A percentile compares a stretch with the other conserved stretches of the same genome.
Conservation (phyloP, 2,888 invertebrate species). For the Phalera bucephala region DNA sequence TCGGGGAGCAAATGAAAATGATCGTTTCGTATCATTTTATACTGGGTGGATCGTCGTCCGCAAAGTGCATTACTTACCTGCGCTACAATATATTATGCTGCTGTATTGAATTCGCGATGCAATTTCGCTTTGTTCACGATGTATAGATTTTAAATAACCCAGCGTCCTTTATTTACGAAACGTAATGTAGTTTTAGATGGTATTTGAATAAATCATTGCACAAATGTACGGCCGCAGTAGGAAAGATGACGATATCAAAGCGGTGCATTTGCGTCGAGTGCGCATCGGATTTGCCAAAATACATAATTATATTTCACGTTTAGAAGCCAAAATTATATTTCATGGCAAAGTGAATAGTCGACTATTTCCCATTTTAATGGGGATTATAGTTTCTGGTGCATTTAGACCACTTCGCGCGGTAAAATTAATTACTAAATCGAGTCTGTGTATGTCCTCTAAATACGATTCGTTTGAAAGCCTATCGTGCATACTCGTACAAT, state of each 20-base stretch:
- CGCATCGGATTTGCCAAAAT: conserved; percentile 52
- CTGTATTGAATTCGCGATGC: conserved; percentile 26
- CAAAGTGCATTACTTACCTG: conserved; percentile 45
- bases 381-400: conserved; percentile 81
- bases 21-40: conserved; percentile 68
- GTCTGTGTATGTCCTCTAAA: conserved; percentile 63
- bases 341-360: conserved; percentile 72
- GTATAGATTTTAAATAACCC: conserved; percentile 18
- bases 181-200: conserved; percentile 19
- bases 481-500: conserved; percentile 22
- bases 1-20: conserved; percentile 75
- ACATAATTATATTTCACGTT: conserved; percentile 68
- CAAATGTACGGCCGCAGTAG: conserved; percentile 16
- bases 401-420: conserved; percentile 76
- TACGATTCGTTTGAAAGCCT: conserved; percentile 60
- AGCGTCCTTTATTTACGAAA: conserved; percentile 11
- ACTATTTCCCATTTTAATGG: conserved; percentile 78
- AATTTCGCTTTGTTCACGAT: conserved; percentile 26
- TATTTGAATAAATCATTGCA: conserved; percentile 34
- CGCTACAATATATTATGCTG: conserved; percentile 12
- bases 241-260: conserved; percentile 30
- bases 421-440: conserved; percentile 81
- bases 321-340: conserved; percentile 79
- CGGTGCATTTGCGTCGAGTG: conserved; percentile 28
- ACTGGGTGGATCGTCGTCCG: conserved; percentile 59